Percentiles rank a stretch among this genome's conserved stretches.
Conservation (phyloP, 2,888 invertebrate species). For the Hemithea aestivaria region DNA sequence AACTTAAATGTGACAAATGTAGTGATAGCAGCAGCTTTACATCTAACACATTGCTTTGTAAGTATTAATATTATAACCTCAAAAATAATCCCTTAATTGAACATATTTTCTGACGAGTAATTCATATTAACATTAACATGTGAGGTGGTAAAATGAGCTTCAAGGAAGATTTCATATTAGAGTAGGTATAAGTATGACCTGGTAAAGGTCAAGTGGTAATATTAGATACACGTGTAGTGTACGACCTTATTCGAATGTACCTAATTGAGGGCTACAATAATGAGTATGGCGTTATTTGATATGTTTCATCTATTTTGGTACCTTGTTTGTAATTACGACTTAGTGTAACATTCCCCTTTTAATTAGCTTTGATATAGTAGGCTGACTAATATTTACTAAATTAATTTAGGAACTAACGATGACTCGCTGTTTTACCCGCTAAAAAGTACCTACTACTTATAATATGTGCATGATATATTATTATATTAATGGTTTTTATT, state of each 20-base stretch:
- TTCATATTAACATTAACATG: too few relatives aligned
- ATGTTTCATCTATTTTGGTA: constrained; percentile 2
- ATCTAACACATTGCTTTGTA: constrained; percentile 25
- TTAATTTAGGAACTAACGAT: too few relatives aligned
- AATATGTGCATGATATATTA: too few relatives aligned
- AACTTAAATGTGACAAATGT: constrained; percentile 16
- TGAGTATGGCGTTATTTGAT: constrained; percentile 5
- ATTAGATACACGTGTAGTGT: constrained; percentile 23
- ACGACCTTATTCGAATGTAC: constrained; percentile 14
- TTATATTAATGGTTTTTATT: too few relatives aligned
- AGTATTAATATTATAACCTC: constrained; percentile 24
- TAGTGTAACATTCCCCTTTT: neutral
- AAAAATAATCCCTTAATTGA: constrained; percentile 4
- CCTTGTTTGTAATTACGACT: neutral
- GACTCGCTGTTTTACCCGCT: too few relatives aligned
- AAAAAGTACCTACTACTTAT: too few relatives aligned
- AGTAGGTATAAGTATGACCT: constrained; percentile 15
- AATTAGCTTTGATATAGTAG: too few relatives aligned
- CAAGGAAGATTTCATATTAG: too few relatives aligned
- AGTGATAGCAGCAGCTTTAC: constrained; percentile 15
- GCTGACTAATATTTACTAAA: too few relatives aligned
- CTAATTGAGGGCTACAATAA: constrained; percentile 11
- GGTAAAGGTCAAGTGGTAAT: constrained; percentile 21
- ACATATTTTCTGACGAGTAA: too few relatives aligned
- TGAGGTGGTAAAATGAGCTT: too few relatives aligned